Evolutionary conservation across 2,113 vertebrate genomes (phyloP).

Genomic region (Hepsetus odoe): DNA sequence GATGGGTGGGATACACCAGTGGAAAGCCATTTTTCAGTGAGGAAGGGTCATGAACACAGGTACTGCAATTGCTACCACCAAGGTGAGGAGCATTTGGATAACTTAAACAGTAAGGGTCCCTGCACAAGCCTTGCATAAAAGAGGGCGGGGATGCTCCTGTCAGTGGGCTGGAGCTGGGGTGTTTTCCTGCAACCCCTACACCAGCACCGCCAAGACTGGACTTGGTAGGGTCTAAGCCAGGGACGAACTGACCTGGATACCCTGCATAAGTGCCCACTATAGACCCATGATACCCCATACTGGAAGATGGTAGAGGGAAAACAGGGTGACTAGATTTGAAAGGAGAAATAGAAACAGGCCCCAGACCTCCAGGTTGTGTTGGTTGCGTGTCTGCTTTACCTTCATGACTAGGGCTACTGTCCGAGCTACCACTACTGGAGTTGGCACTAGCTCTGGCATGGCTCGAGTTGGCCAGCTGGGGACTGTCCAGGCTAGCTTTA

Average conservation of each 20-base stretch:
- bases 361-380: constrained; percentile 74
- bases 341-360: constrained; percentile 90
- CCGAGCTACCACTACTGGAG: constrained; percentile 75
- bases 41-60: constrained; percentile 88
- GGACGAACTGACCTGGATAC: constrained; percentile 90
- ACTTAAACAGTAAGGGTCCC: constrained; percentile 95
- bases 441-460: constrained; percentile 71
- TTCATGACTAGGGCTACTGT: constrained; percentile 73
- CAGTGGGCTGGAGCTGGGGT: constrained; percentile 92
- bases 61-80: constrained; percentile 87
- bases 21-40: constrained; percentile 87
- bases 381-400: constrained; percentile 75
- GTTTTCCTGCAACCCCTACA: constrained; percentile 86
- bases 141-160: constrained; percentile 92
- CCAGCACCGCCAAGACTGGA: constrained; percentile 82
- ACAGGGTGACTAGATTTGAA: constrained; percentile 90
- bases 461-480: constrained; percentile 77
- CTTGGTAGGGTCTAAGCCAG: constrained; percentile 88
- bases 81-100: constrained; percentile 90
- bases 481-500: constrained; percentile 76
- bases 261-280: constrained; percentile 90
- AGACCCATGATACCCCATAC: constrained; percentile 93
- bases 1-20: constrained; percentile 89
- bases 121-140: constrained; percentile 95
- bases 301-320: constrained; percentile 86